A percentile compares a stretch with the other conserved stretches of the same genome.
These are phyloP conservation scores for Zeus faber DNA, from an alignment of 2,113 vertebrate genomes.

Conservation along the genomic window DNA sequence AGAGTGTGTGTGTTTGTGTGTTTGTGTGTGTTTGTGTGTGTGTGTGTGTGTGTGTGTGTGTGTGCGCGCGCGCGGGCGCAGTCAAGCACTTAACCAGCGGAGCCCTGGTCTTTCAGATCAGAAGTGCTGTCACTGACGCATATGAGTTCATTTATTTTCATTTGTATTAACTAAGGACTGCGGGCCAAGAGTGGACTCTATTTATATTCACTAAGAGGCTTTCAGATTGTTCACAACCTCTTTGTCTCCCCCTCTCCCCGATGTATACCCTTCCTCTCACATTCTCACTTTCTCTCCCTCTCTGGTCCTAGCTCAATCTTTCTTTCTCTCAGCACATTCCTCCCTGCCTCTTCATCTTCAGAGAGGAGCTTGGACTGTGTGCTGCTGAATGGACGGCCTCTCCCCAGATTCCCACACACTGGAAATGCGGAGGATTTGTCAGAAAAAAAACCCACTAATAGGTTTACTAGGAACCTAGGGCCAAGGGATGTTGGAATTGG, in stretches of 20 bases:
- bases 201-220: slow-evolving; percentile 40
- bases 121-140: slow-evolving; percentile 48
- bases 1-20: slow-evolving; percentile 20
- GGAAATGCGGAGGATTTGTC: too few species aligned
- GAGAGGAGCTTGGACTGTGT: slow-evolving; percentile 19
- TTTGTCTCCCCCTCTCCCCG: slow-evolving; percentile 28
- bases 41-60: background rate
- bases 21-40: slow-evolving; percentile 13
- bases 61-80: slow-evolving; percentile 19
- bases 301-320: slow-evolving; percentile 8
- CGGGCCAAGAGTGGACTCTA: slow-evolving; percentile 42
- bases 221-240: slow-evolving; percentile 42
- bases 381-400: slow-evolving; percentile 32
- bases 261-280: slow-evolving; percentile 11
- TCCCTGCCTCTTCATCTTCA: background rate
- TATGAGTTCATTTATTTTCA: slow-evolving; percentile 52
- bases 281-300: too few species aligned
- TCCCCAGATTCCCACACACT: too few species aligned
- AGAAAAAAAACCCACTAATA: slow-evolving; percentile 27
- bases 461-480: too few species aligned
- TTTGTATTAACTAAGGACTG: slow-evolving; percentile 56
- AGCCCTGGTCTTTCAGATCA: slow-evolving; percentile 37
- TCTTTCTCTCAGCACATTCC: background rate
- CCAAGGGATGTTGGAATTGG: too few species aligned
- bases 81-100: slow-evolving; percentile 40